A percentile compares a stretch with the other conserved stretches of the same genome.
These are phyloP conservation scores for Liopterus haemorrhoidalis DNA, from an alignment of 2,888 invertebrate species.

Conservation along the genomic window DNA sequence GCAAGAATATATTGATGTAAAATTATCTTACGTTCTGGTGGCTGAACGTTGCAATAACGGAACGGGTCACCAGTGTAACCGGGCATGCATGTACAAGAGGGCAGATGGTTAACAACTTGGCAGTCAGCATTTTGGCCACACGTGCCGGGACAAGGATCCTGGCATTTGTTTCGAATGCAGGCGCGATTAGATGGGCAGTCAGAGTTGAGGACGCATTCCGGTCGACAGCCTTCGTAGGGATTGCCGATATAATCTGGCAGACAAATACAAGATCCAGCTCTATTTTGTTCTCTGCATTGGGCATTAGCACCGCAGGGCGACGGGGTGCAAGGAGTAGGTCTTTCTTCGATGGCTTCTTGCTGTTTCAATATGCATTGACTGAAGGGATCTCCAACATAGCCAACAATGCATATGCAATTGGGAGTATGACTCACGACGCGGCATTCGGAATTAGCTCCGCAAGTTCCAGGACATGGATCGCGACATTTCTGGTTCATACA, in stretches of 20 bases:
- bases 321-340: constrained; percentile 59
- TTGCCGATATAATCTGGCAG: constrained; percentile 67
- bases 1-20: constrained; percentile 2
- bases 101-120: constrained; percentile 60
- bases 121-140: constrained; percentile 65
- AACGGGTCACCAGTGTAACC: constrained; percentile 66
- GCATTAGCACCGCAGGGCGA: constrained; percentile 64
- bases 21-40: constrained; percentile 46
- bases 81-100: constrained; percentile 55
- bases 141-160: constrained; percentile 63
- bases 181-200: constrained; percentile 60
- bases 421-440: constrained; percentile 50
- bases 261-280: constrained; percentile 68
- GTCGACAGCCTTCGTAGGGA: constrained; percentile 68
- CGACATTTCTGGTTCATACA: constrained; percentile 51
- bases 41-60: constrained; percentile 43
- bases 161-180: constrained; percentile 61
- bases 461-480: constrained; percentile 50
- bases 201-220: constrained; percentile 60
- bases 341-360: constrained; percentile 41
- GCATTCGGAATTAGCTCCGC: constrained; percentile 49
- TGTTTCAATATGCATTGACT: constrained; percentile 49
- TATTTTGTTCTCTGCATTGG: constrained; percentile 65
- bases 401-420: constrained; percentile 54
- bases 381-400: constrained; percentile 59